Conservation (phyloP, 2,888 invertebrate genomes). For the Xanthia togata region DNA sequence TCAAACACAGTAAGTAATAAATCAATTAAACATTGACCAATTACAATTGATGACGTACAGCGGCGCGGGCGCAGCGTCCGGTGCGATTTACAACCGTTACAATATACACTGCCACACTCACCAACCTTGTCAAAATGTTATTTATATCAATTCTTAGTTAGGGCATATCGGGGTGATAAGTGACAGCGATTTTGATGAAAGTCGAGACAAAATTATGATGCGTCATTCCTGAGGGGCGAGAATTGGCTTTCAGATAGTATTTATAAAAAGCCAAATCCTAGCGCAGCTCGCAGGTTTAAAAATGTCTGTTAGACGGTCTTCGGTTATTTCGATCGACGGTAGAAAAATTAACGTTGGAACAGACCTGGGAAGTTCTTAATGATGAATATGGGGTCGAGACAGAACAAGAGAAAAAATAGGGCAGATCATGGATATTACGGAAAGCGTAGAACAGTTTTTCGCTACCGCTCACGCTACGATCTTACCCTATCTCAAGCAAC, state of each 20-base stretch:
- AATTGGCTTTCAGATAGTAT: too few relatives aligned
- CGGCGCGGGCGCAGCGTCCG: constrained; percentile 52
- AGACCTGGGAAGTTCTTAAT: too few relatives aligned
- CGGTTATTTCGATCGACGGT: too few relatives aligned
- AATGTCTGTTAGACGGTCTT: too few relatives aligned
- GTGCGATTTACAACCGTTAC: constrained; percentile 46
- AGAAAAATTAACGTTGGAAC: too few relatives aligned
- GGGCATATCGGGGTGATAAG: background rate
- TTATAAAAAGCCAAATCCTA: too few relatives aligned
- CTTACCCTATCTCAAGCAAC: constrained; percentile 10
- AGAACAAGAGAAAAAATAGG: too few relatives aligned
- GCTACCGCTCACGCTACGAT: constrained; percentile 10
- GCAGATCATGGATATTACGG: too few relatives aligned
- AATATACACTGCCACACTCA: constrained; percentile 39
- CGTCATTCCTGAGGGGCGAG: background rate
- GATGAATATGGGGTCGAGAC: too few relatives aligned
- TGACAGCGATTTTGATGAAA: constrained; percentile 16
- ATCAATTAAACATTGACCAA: constrained; percentile 47
- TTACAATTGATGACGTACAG: constrained; percentile 24
- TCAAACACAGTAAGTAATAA: constrained; percentile 31
- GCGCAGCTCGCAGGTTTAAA: too few relatives aligned
- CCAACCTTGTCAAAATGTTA: constrained; percentile 67
- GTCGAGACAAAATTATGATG: background rate
- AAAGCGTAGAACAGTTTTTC: constrained; percentile 1
- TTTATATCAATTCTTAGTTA: constrained; percentile 63